phyloP scores from a whole-genome alignment of 2,797 vertebrate species.

The Trichosurus vulpecula region DNA sequence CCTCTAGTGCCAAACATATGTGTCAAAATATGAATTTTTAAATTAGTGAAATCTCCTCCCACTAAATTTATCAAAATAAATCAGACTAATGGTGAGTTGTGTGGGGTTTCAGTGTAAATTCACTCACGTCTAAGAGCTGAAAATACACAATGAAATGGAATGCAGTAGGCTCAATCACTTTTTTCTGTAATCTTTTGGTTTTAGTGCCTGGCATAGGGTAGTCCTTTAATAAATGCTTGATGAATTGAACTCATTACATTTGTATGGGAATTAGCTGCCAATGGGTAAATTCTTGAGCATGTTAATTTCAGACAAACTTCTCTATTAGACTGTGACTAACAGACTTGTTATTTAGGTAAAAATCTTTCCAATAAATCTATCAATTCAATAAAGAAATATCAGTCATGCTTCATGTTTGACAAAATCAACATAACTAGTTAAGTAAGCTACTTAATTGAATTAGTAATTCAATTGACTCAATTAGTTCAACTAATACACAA shows the following conservation, averaged over 20 bases:
- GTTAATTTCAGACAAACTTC: background rate
- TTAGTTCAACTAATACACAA: background rate
- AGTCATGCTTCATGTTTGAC: background rate
- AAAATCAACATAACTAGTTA: background rate
- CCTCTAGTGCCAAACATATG: background rate
- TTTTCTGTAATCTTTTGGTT: background rate
- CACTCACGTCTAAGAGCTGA: background rate
- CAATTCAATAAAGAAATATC: background rate
- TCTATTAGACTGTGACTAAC: background rate
- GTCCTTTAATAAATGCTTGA: background rate
- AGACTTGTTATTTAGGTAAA: background rate
- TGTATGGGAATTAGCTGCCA: background rate
- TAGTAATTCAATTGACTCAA: background rate
- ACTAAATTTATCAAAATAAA: background rate
- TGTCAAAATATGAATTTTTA: background rate
- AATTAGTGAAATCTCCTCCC: background rate
- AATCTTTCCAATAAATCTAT: background rate
- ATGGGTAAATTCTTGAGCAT: background rate
- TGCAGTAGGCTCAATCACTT: background rate
- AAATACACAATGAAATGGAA: background rate
- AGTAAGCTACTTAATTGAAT: background rate
- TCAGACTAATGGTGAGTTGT: background rate
- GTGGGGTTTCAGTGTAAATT: background rate
- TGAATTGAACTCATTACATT: background rate
- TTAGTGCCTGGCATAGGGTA: background rate